A percentile compares a stretch with the other conserved stretches of the same genome.
Evolutionary conservation across 2,113 vertebrate species (phyloP).

Genomic region (Gymnarchus niloticus): DNA sequence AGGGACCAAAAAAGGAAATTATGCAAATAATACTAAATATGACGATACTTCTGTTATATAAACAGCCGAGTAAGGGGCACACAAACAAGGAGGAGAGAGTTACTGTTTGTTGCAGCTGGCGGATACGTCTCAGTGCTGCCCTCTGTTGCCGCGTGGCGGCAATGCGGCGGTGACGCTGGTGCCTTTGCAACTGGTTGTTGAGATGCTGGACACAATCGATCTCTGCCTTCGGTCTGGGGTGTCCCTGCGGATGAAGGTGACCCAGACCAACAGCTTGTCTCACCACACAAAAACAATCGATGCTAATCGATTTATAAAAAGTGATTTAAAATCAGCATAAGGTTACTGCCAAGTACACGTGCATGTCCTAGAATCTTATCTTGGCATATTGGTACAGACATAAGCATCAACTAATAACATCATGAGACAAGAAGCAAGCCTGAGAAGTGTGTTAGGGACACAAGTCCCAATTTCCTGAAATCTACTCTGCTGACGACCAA

Average conservation of each 20-base stretch:
- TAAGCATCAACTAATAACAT: too few relatives aligned
- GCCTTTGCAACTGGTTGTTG: constrained; percentile 56
- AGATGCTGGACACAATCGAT: constrained; percentile 68
- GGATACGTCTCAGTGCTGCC: constrained; percentile 48
- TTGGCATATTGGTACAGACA: too few relatives aligned
- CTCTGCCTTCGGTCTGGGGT: constrained; percentile 55
- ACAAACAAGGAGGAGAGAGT: not conserved
- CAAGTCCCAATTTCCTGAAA: too few relatives aligned
- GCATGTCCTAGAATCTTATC: too few relatives aligned
- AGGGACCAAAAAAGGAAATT: not conserved
- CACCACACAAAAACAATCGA: not conserved
- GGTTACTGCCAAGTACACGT: too few relatives aligned
- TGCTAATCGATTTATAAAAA: too few relatives aligned
- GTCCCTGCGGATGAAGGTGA: constrained; percentile 51
- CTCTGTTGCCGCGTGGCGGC: constrained; percentile 50
- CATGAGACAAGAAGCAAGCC: too few relatives aligned
- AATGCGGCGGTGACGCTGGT: constrained; percentile 55
- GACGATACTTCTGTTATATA: not conserved
- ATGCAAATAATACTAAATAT: not conserved
- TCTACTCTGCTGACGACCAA: too few relatives aligned
- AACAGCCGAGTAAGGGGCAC: not conserved
- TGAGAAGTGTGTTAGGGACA: too few relatives aligned
- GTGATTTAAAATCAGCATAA: too few relatives aligned
- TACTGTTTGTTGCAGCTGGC: constrained; percentile 70
- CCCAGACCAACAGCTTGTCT: not conserved